These are phyloP conservation scores for Lochmaea crataegi DNA, from an alignment of 2,888 invertebrate species.

Conservation along the genomic window DNA sequence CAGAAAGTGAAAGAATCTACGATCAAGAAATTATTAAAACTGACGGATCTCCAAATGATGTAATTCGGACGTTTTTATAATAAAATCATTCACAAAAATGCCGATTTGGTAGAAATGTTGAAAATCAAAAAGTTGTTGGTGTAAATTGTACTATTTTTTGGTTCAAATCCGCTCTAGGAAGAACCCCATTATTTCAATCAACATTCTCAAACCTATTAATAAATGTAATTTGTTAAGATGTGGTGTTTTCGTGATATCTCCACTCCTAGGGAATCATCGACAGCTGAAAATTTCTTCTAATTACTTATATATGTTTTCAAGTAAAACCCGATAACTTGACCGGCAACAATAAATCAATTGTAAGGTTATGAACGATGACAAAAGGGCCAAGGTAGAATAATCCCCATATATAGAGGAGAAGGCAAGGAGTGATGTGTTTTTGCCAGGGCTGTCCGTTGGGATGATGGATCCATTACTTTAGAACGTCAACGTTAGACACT, in stretches of 20 bases:
- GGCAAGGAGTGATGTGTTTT: constrained; percentile 27
- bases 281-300: constrained; percentile 11
- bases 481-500: constrained; percentile 60
- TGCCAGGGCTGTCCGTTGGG: constrained; percentile 61
- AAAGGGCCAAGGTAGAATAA: constrained; percentile 54
- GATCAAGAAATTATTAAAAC: too few relatives aligned
- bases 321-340: constrained; percentile 33
- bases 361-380: constrained; percentile 56
- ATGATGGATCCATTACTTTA: constrained; percentile 68
- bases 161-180: too few relatives aligned
- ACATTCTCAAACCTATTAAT: too few relatives aligned
- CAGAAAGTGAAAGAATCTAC: too few relatives aligned
- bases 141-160: too few relatives aligned
- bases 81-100: too few relatives aligned
- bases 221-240: too few relatives aligned
- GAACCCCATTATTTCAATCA: too few relatives aligned
- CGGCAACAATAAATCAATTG: constrained; percentile 55
- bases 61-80: too few relatives aligned
- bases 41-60: too few relatives aligned
- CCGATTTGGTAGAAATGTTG: too few relatives aligned
- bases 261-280: not conserved
- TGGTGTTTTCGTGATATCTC: not conserved
- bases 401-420: constrained; percentile 11
- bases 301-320: constrained; percentile 32
- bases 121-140: too few relatives aligned